Conservation (phyloP, 2,888 invertebrate species). For the Pyrrhosoma nymphula region DNA sequence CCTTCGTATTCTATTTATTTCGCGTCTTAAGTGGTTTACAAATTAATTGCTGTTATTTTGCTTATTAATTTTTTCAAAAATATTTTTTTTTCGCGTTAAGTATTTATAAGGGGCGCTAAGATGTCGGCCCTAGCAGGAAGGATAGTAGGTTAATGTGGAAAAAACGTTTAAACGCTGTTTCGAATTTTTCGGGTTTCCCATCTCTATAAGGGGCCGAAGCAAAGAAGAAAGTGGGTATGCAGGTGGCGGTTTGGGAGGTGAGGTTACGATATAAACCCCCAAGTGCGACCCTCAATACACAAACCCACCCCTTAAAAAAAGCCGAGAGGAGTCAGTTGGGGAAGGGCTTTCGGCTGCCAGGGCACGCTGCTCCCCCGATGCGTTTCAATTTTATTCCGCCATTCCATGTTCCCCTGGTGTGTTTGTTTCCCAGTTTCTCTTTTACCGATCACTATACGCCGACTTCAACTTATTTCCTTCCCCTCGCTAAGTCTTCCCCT, state of each 20-base stretch:
- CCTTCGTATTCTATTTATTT: too few species aligned
- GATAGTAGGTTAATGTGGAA: too few species aligned
- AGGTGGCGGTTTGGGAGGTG: background rate
- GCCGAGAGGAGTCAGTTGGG: background rate
- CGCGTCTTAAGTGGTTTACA: too few species aligned
- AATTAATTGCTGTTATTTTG: too few species aligned
- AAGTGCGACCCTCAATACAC: background rate
- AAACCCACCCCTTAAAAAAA: background rate
- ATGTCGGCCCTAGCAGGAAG: too few species aligned
- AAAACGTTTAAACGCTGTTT: too few species aligned
- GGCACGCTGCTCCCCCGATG: background rate
- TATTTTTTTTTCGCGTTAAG: too few species aligned
- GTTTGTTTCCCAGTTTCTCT: constrained; percentile 3
- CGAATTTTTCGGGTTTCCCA: too few species aligned
- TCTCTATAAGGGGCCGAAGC: too few species aligned
- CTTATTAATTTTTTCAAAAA: too few species aligned
- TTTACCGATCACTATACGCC: background rate
- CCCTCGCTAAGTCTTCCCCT: background rate
- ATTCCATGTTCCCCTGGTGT: background rate
- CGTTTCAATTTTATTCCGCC: constrained; percentile 31
- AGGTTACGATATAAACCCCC: background rate
- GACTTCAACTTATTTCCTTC: background rate
- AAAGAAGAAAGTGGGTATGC: background rate
- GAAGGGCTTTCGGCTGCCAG: background rate
- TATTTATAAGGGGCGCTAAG: too few species aligned